These are phyloP conservation scores for Isoperla grammatica DNA, from an alignment of 2,888 invertebrate genomes.

Conservation along the genomic window DNA sequence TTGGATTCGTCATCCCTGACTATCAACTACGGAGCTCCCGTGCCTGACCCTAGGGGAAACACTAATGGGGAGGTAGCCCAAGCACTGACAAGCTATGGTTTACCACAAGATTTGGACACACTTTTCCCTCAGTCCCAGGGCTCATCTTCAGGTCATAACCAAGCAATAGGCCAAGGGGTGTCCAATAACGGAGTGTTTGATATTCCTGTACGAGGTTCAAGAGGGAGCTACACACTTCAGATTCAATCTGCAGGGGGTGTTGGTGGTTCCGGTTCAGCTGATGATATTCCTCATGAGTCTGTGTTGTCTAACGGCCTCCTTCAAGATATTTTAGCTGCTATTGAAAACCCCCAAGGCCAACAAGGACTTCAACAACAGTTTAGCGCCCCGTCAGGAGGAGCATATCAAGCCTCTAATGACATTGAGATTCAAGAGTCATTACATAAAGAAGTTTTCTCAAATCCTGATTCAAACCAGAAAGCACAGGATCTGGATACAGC, in stretches of 20 bases:
- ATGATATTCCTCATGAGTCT: slow-evolving; percentile 63
- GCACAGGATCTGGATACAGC: slow-evolving; percentile 23
- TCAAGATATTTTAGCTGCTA: slow-evolving; percentile 75
- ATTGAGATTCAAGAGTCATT: slow-evolving; percentile 46
- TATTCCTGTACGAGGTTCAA: slow-evolving; percentile 47
- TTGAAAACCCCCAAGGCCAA: slow-evolving; percentile 58
- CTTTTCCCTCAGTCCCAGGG: slow-evolving; percentile 37
- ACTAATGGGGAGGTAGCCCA: slow-evolving; percentile 4
- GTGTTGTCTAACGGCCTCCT: slow-evolving; percentile 71
- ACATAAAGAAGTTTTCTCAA: slow-evolving; percentile 44
- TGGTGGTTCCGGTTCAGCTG: slow-evolving; percentile 44
- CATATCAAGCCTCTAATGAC: slow-evolving; percentile 36
- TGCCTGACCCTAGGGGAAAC: neutral
- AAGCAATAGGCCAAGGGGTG: slow-evolving; percentile 30
- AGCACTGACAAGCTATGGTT: neutral
- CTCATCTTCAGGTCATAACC: slow-evolving; percentile 36
- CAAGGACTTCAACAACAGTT: slow-evolving; percentile 20
- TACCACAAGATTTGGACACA: neutral
- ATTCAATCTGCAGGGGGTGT: slow-evolving; percentile 63
- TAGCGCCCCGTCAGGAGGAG: slow-evolving; percentile 10
- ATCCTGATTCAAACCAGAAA: slow-evolving; percentile 34
- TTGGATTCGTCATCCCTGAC: neutral
- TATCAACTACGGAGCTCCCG: neutral
- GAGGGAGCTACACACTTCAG: slow-evolving; percentile 66
- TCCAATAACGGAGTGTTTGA: slow-evolving; percentile 37